These are phyloP conservation scores for Myotis findleyi DNA, from an alignment of 2,797 vertebrate species.

Conservation along the genomic window DNA sequence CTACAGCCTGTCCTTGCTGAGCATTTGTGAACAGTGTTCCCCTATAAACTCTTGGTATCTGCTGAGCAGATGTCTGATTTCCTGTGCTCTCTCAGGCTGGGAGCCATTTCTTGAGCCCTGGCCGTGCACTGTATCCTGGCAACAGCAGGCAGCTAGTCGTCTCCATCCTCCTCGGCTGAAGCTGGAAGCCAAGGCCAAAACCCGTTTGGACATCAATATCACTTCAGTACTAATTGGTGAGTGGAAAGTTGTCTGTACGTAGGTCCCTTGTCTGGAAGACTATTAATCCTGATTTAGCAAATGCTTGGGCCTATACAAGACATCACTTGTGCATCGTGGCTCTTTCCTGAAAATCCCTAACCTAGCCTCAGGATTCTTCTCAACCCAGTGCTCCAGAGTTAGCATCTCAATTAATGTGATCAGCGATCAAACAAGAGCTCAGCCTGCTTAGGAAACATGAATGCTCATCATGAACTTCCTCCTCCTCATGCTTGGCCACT, in stretches of 20 bases:
- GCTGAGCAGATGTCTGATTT: constrained; percentile 48
- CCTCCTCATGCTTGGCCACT: neutral
- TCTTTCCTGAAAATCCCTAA: neutral
- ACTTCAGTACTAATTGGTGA: constrained; percentile 96
- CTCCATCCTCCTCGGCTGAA: constrained; percentile 96
- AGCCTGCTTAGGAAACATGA: neutral
- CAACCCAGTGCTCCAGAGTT: neutral
- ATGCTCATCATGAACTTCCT: neutral
- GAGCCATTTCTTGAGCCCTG: constrained; percentile 98
- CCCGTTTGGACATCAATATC: constrained; percentile 95
- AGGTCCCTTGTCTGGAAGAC: neutral
- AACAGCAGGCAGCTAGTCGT: constrained; percentile 94
- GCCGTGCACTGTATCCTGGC: constrained; percentile 95
- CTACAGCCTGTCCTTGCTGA: neutral
- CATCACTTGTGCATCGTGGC: neutral
- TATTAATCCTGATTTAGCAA: neutral
- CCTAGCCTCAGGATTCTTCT: neutral
- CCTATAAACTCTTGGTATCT: constrained; percentile 15
- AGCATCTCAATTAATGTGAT: neutral
- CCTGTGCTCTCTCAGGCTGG: constrained; percentile 90
- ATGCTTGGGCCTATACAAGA: neutral
- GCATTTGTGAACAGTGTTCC: neutral
- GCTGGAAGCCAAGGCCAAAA: constrained; percentile 93
- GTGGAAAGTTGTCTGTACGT: neutral
- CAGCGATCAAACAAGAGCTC: neutral